phyloP scores from a whole-genome alignment of 2,113 vertebrate genomes.

The Cathartes aura region DNA sequence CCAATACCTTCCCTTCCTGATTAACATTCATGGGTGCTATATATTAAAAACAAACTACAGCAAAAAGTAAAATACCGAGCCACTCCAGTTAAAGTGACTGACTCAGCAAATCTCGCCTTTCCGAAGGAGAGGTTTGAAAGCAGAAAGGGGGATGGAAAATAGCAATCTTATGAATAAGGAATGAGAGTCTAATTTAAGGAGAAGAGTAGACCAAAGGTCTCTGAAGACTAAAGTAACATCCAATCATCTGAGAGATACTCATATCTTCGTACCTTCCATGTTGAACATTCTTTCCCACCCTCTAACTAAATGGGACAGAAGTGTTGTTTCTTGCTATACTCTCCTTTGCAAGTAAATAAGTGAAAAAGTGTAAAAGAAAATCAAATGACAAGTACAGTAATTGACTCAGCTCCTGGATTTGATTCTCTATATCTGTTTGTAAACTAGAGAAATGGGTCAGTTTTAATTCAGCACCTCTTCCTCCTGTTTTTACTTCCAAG shows the following conservation, averaged over 20 bases:
- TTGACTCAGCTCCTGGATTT: neutral
- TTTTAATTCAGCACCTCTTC: neutral
- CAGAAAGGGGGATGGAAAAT: neutral
- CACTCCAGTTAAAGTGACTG: neutral
- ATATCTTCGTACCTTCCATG: accelerated
- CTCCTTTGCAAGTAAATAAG: neutral
- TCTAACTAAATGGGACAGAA: neutral
- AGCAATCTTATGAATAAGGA: constrained; percentile 29
- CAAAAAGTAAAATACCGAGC: neutral
- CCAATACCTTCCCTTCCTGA: neutral
- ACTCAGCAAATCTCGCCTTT: neutral
- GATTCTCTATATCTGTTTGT: neutral
- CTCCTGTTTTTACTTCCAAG: neutral
- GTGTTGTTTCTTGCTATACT: neutral
- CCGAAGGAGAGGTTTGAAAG: neutral
- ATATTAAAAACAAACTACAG: neutral
- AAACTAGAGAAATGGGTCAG: neutral
- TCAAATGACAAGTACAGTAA: neutral
- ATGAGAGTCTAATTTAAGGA: constrained; percentile 25
- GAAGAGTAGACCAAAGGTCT: neutral
- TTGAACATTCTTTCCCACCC: neutral
- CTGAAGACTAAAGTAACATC: neutral
- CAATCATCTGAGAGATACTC: neutral
- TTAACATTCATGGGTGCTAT: neutral
- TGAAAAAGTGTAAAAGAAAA: neutral